Conservation (phyloP, 2,113 vertebrate species). For the Bubo scandiacus region DNA sequence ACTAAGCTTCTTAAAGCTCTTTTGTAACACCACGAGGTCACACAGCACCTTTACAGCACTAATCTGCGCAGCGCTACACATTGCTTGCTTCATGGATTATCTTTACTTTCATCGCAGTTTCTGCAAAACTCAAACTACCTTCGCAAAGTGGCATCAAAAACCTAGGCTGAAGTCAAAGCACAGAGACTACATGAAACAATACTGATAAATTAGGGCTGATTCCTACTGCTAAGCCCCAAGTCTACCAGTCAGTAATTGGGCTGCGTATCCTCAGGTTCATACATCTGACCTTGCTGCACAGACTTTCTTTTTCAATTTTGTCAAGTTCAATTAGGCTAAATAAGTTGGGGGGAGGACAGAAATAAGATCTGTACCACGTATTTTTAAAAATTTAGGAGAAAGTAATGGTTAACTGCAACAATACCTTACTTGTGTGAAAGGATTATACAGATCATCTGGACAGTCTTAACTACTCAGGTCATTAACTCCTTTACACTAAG, state of each 20-base stretch:
- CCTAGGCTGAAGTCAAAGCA: not conserved
- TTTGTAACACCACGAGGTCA: not conserved
- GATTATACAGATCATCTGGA: conserved; percentile 34
- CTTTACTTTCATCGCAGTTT: not conserved
- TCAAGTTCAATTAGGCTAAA: not conserved
- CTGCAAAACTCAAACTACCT: not conserved
- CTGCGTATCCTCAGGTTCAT: not conserved
- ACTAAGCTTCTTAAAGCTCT: not conserved
- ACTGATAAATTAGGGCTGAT: not conserved
- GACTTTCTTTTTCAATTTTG: not conserved
- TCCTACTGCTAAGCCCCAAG: not conserved
- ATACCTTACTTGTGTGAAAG: conserved; percentile 7
- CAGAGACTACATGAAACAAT: not conserved
- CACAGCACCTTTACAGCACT: not conserved
- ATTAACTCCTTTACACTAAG: conserved; percentile 42
- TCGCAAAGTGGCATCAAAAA: not conserved
- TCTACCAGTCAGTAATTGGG: not conserved
- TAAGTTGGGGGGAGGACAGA: not conserved
- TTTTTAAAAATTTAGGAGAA: not conserved
- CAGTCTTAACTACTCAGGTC: conserved; percentile 35
- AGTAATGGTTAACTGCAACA: not conserved
- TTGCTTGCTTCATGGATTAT: not conserved
- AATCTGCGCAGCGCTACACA: accelerated
- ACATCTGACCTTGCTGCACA: not conserved
- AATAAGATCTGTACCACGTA: not conserved